These are phyloP conservation scores for Plebejus anna DNA, from an alignment of 2,888 invertebrate genomes.

Conservation along the genomic window DNA sequence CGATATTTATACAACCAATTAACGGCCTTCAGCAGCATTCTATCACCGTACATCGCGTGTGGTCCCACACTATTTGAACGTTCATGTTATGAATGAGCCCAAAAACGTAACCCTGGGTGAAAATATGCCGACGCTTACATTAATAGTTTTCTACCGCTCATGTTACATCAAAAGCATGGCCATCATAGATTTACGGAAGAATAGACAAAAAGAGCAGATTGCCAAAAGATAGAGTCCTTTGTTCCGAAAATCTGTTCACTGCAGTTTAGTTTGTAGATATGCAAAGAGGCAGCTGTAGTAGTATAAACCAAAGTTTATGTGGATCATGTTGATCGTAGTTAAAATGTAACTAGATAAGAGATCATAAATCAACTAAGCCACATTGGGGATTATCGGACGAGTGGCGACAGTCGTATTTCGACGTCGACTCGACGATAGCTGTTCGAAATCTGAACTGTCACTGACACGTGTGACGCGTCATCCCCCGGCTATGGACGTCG, in stretches of 20 bases:
- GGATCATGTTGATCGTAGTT: conserved; percentile 32
- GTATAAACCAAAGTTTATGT: conserved; percentile 24
- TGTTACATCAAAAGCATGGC: neutral
- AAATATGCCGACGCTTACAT: neutral
- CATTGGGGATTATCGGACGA: conserved; percentile 37
- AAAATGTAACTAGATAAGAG: conserved; percentile 34
- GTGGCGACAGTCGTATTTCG: conserved; percentile 35
- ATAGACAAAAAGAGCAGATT: too few species aligned
- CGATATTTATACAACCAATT: conserved; percentile 14
- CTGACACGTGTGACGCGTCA: neutral
- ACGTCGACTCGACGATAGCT: conserved; percentile 31
- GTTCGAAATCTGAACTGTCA: conserved; percentile 33
- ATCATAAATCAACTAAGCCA: conserved; percentile 36
- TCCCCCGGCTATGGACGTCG: neutral
- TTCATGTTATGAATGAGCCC: neutral
- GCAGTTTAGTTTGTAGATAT: too few species aligned
- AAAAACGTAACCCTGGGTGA: conserved; percentile 19
- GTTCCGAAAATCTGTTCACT: too few species aligned
- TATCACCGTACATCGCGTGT: conserved; percentile 8
- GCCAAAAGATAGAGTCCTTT: too few species aligned
- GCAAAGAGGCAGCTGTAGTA: neutral
- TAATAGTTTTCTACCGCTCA: neutral
- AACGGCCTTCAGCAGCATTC: conserved; percentile 11
- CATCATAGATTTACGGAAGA: too few species aligned
- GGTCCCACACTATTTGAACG: neutral